phyloP scores from a whole-genome alignment of 2,888 invertebrate species.

The Onchidella celtica region DNA sequence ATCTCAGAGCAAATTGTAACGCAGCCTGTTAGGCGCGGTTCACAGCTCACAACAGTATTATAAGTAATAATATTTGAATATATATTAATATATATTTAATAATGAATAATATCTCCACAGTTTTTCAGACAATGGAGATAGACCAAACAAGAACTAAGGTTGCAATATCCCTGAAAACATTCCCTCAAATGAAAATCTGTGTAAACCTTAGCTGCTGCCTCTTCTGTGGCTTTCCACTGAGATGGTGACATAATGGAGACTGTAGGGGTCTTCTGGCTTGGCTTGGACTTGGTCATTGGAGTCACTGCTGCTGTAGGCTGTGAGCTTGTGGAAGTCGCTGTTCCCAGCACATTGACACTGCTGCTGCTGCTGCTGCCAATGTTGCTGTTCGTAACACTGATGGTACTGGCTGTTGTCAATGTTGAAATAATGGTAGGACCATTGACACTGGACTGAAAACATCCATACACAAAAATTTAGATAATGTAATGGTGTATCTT shows the following conservation, averaged over 20 bases:
- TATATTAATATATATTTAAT: no score
- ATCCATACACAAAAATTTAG: no score
- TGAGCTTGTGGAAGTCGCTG: neutral
- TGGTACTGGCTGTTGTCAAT: neutral
- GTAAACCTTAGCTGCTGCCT: slow-evolving; percentile 12
- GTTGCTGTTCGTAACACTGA: slow-evolving; percentile 1
- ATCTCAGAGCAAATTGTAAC: no score
- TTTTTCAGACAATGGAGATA: no score
- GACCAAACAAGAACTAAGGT: no score
- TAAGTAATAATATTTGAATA: no score
- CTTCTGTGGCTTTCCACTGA: slow-evolving; percentile 27
- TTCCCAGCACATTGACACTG: neutral
- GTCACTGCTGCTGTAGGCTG: slow-evolving; percentile 11
- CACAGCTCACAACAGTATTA: no score
- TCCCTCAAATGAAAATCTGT: no score
- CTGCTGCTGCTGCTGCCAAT: neutral
- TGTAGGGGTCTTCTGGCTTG: slow-evolving; percentile 65
- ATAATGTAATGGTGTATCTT: neutral
- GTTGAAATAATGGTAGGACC: slow-evolving; percentile 38
- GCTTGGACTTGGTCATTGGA: slow-evolving; percentile 35
- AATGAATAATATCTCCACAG: no score
- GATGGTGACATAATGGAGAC: slow-evolving; percentile 38
- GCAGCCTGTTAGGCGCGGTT: no score
- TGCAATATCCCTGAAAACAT: no score
- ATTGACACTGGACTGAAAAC: neutral